phyloP scores from a whole-genome alignment of 2,113 vertebrate genomes.

The Conger conger region DNA sequence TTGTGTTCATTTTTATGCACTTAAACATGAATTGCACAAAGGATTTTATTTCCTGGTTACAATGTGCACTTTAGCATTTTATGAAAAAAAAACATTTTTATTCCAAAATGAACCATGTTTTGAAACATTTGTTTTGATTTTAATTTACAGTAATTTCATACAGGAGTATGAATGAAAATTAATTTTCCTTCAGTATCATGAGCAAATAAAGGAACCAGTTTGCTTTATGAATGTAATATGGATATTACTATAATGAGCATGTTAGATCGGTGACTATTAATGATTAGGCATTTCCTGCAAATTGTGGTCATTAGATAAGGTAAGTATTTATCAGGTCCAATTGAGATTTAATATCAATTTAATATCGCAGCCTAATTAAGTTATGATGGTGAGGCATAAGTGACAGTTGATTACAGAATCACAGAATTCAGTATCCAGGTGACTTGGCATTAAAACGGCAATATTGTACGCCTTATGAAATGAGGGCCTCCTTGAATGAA shows the following conservation, averaged over 20 bases:
- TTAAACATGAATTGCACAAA: neutral
- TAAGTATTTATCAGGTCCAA: constrained; percentile 24
- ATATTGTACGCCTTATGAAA: neutral
- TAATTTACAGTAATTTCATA: neutral
- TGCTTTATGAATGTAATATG: neutral
- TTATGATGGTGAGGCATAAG: constrained; percentile 3
- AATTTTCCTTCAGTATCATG: neutral
- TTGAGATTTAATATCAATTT: constrained; percentile 26
- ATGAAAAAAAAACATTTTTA: neutral
- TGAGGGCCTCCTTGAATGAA: neutral
- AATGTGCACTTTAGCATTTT: too few species aligned
- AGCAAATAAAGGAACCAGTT: neutral
- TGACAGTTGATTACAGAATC: constrained; percentile 31
- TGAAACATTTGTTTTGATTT: neutral
- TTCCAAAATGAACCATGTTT: neutral
- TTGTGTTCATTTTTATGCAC: neutral
- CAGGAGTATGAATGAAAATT: neutral
- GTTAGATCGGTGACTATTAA: neutral
- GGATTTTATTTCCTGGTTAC: neutral
- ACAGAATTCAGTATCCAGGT: constrained; percentile 31
- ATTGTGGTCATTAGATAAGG: constrained; percentile 32
- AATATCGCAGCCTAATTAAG: constrained; percentile 27
- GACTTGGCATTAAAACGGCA: neutral
- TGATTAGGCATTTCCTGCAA: constrained; percentile 26
- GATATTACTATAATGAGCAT: neutral